phyloP scores from a whole-genome alignment of 2,113 vertebrate species.

The Xyliphius kryptos region DNA sequence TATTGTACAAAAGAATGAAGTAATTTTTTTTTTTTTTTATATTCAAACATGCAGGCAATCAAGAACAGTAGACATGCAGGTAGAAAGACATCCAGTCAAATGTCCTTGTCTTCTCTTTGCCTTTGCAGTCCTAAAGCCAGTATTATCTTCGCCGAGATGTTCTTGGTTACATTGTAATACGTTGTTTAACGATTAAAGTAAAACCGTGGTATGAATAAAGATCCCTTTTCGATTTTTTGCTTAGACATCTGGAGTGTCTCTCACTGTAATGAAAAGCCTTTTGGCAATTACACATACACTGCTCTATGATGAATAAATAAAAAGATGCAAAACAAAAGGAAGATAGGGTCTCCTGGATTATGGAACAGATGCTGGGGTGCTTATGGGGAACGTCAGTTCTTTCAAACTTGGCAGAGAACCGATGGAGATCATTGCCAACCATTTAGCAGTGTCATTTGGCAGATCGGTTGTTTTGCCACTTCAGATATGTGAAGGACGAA shows the following conservation, averaged over 20 bases:
- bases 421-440: slow-evolving; percentile 48
- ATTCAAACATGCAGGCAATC: no score
- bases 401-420: slow-evolving; percentile 48
- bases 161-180: slow-evolving; percentile 40
- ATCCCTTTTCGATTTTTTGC: slow-evolving; percentile 52
- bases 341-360: slow-evolving; percentile 46
- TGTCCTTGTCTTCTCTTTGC: no score
- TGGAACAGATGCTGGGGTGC: slow-evolving; percentile 53
- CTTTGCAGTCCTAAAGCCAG: no score
- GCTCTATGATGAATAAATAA: slow-evolving; percentile 59
- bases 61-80: no score
- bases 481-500: slow-evolving; percentile 37
- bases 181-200: slow-evolving; percentile 60
- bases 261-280: slow-evolving; percentile 63
- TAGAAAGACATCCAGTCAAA: no score
- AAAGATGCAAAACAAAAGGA: slow-evolving; percentile 24
- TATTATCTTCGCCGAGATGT: no score
- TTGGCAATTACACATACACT: slow-evolving; percentile 63
- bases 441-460: slow-evolving; percentile 48
- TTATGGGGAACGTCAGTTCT: slow-evolving; percentile 41
- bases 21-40: no score
- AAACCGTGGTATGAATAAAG: slow-evolving; percentile 50
- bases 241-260: slow-evolving; percentile 48
- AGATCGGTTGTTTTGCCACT: slow-evolving; percentile 45
- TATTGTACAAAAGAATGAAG: no score